Conservation (phyloP, 2,888 invertebrate genomes). For the Macroteleia sp. region DNA sequence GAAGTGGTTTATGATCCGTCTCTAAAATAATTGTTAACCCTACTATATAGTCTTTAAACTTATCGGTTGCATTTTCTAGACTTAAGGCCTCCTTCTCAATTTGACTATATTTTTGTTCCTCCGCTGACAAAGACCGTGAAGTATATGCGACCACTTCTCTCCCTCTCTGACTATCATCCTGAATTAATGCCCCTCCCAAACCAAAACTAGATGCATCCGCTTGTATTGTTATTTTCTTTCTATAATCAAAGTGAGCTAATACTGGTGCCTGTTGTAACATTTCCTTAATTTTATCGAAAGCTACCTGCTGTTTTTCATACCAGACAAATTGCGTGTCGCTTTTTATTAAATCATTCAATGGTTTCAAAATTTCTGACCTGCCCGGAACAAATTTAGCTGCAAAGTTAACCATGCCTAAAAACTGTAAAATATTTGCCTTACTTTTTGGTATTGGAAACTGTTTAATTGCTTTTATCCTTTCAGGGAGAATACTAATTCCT, state of each 20-base stretch:
- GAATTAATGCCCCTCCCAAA: slow-evolving; percentile 73
- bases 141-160: slow-evolving; percentile 75
- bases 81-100: slow-evolving; percentile 80
- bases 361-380: slow-evolving; percentile 63
- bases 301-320: slow-evolving; percentile 59
- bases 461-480: slow-evolving; percentile 56
- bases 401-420: slow-evolving; percentile 65
- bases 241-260: slow-evolving; percentile 72
- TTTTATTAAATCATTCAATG: slow-evolving; percentile 64
- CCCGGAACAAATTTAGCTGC: slow-evolving; percentile 39
- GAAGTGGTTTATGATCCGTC: slow-evolving; percentile 80
- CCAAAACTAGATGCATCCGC: slow-evolving; percentile 76
- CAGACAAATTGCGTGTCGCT: slow-evolving; percentile 61
- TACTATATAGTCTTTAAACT: slow-evolving; percentile 74
- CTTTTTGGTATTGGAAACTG: slow-evolving; percentile 63
- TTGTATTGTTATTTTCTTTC: slow-evolving; percentile 44
- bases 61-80: slow-evolving; percentile 73
- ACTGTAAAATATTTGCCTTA: slow-evolving; percentile 63
- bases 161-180: slow-evolving; percentile 62
- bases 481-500: slow-evolving; percentile 61
- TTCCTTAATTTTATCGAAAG: slow-evolving; percentile 71
- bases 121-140: slow-evolving; percentile 65
- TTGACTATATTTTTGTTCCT: slow-evolving; percentile 77
- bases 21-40: slow-evolving; percentile 72
- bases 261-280: slow-evolving; percentile 68